Conservation (phyloP, 2,888 invertebrate species). For the Sinotaia quadrata region DNA sequence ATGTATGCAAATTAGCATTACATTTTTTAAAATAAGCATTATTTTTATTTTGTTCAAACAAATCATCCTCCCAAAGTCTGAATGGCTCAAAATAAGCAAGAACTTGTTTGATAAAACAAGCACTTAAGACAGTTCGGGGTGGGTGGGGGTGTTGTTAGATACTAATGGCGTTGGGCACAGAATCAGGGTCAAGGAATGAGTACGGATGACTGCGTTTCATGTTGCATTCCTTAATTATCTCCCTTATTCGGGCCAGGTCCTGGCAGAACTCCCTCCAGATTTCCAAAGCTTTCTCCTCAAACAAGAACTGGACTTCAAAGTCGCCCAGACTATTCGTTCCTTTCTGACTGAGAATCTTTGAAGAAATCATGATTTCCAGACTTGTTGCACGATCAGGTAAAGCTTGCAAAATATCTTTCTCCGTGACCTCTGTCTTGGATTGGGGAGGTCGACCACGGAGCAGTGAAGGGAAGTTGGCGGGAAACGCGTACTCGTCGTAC, state of each 20-base stretch:
- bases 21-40: too few relatives aligned
- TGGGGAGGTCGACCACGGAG: constrained; percentile 42
- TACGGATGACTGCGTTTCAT: constrained; percentile 28
- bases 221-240: background rate
- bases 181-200: background rate
- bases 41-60: too few relatives aligned
- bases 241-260: background rate
- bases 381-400: constrained; percentile 64
- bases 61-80: too few relatives aligned
- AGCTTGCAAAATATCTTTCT: constrained; percentile 16
- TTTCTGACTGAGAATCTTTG: constrained; percentile 65
- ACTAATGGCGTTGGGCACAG: background rate
- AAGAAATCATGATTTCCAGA: constrained; percentile 69
- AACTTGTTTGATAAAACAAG: too few relatives aligned
- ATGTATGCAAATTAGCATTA: too few relatives aligned
- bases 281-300: constrained; percentile 57
- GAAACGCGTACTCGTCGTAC: constrained; percentile 62
- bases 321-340: constrained; percentile 69
- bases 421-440: constrained; percentile 33
- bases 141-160: too few relatives aligned
- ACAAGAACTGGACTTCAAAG: constrained; percentile 69
- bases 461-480: constrained; percentile 54
- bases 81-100: too few relatives aligned
- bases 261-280: background rate
- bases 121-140: too few relatives aligned